A percentile compares a stretch with the other conserved stretches of the same genome.
Evolutionary conservation across 2,888 invertebrate species (phyloP).

Genomic region (Incurvaria masculella): DNA sequence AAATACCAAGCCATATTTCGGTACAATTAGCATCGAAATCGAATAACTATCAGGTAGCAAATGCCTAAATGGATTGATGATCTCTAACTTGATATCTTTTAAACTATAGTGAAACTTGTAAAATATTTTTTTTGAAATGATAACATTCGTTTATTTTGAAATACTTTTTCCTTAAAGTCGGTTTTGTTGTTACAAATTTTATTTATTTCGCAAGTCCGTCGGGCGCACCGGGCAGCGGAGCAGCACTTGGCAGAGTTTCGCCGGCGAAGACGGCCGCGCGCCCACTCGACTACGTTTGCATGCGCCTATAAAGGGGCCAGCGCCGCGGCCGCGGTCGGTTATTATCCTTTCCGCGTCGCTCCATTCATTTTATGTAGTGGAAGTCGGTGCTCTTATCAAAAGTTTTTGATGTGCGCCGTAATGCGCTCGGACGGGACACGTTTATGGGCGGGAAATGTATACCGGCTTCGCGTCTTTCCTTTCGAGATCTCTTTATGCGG

Average conservation of each 20-base stretch:
- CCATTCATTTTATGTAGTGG: conserved; percentile 3
- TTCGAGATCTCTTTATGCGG: neutral
- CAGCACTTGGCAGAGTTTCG: neutral
- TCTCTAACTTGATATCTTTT: no score
- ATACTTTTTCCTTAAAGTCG: no score
- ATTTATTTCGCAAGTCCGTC: no score
- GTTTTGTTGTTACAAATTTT: no score
- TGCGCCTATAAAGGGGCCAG: neutral
- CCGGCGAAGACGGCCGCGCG: neutral
- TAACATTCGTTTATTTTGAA: no score
- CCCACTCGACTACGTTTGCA: neutral
- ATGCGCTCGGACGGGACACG: conserved; percentile 2
- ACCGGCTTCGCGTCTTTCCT: neutral
- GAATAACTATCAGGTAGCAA: no score
- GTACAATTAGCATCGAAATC: no score
- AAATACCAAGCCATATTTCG: no score
- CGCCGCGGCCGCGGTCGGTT: neutral
- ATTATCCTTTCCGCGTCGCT: conserved; percentile 1
- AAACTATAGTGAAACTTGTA: no score
- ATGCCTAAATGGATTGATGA: no score
- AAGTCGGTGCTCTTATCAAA: conserved; percentile 1
- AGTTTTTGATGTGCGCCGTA: conserved; percentile 1
- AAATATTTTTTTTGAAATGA: no score
- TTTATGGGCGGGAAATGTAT: conserved; percentile 1
- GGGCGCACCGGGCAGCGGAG: neutral